Evolutionary conservation across 2,113 vertebrate genomes (phyloP).

Genomic region (Fregata magnificens): DNA sequence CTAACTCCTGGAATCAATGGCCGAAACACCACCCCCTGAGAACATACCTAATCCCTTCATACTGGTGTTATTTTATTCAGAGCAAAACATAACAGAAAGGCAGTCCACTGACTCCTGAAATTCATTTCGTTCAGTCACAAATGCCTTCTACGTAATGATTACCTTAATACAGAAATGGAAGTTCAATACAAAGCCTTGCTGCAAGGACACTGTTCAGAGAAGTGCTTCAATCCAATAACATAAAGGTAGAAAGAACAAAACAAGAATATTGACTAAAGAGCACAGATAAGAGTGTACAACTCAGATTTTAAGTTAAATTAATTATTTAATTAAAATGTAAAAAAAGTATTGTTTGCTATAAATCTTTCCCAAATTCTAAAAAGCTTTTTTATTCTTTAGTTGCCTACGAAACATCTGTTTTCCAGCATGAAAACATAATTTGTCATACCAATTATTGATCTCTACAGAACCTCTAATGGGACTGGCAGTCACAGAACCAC

Average conservation of each 20-base stretch:
- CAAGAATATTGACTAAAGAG: background rate
- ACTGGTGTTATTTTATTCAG: background rate
- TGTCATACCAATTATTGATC: background rate
- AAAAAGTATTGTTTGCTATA: background rate
- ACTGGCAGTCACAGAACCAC: background rate
- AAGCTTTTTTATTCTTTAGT: background rate
- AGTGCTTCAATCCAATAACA: background rate
- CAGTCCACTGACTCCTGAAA: background rate
- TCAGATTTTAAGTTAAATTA: background rate
- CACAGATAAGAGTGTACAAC: background rate
- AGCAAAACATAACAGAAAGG: background rate
- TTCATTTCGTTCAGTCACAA: background rate
- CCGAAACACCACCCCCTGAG: background rate
- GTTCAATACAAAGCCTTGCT: background rate
- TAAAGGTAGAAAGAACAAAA: background rate
- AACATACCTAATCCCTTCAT: background rate
- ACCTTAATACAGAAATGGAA: background rate
- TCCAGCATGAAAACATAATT: background rate
- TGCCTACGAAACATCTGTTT: background rate
- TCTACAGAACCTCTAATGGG: background rate
- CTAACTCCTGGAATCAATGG: background rate
- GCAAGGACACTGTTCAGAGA: background rate
- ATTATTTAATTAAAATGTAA: background rate
- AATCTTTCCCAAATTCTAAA: background rate
- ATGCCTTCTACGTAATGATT: background rate